Evolutionary conservation across 2,797 vertebrate species (phyloP).

Genomic region (Sebastes kiyomatsui): DNA sequence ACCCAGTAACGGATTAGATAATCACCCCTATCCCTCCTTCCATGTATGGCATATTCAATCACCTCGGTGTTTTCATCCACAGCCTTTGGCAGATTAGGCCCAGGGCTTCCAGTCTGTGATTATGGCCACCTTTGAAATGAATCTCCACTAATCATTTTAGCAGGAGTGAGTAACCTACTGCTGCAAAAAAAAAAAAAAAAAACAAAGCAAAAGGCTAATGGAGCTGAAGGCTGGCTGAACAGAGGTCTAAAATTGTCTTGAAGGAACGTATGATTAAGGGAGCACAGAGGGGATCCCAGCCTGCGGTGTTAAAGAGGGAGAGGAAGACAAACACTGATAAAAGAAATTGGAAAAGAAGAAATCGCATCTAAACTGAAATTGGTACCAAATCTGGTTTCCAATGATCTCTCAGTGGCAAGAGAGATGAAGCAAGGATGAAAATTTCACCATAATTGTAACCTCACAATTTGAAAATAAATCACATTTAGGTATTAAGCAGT

Average conservation of each 20-base stretch:
- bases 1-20: constrained; percentile 37
- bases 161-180: constrained; percentile 26
- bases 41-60: constrained; percentile 40
- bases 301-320: neutral
- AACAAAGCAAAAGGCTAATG: constrained; percentile 16
- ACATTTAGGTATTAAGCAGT: neutral
- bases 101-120: constrained; percentile 29
- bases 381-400: neutral
- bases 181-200: neutral
- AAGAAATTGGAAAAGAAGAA: neutral
- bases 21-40: neutral
- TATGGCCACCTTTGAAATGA: constrained; percentile 39
- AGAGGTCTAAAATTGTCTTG: constrained; percentile 10
- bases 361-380: neutral
- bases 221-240: constrained; percentile 1
- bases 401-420: neutral
- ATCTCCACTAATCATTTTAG: constrained; percentile 49
- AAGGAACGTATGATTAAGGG: neutral
- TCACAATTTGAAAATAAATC: neutral
- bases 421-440: neutral
- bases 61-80: constrained; percentile 25
- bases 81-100: constrained; percentile 32
- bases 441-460: neutral
- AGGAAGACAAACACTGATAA: neutral
- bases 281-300: neutral